Conservation (phyloP, 2,113 vertebrate species). For the Arenaria interpres region DNA sequence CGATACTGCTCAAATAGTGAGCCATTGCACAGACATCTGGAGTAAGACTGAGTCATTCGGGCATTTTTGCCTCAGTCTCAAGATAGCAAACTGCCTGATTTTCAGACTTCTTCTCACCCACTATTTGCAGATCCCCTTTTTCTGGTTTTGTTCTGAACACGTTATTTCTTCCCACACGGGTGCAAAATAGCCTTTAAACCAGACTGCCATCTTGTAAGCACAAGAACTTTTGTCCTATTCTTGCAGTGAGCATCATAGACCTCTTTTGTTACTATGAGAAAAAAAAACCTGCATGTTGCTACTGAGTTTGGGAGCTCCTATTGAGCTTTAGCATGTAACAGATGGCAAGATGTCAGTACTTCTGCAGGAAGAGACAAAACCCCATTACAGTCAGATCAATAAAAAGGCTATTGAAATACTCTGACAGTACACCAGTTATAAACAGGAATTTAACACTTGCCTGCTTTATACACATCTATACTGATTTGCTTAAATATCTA, state of each 20-base stretch:
- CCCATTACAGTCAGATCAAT: neutral
- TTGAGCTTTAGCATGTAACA: neutral
- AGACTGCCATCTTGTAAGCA: neutral
- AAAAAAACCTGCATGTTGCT: neutral
- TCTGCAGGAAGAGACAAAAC: neutral
- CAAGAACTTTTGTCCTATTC: neutral
- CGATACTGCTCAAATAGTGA: slow-evolving; percentile 29
- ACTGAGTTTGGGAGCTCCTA: neutral
- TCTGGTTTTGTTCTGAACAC: slow-evolving; percentile 37
- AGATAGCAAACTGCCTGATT: slow-evolving; percentile 22
- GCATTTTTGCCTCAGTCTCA: slow-evolving; percentile 31
- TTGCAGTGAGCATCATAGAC: neutral
- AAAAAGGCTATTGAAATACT: neutral
- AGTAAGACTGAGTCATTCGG: slow-evolving; percentile 48
- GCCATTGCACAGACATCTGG: slow-evolving; percentile 58
- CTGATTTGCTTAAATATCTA: neutral
- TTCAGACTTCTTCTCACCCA: neutral
- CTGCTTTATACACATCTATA: neutral
- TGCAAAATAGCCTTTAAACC: neutral
- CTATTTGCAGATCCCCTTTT: slow-evolving; percentile 33
- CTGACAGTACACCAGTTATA: neutral
- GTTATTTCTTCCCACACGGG: neutral
- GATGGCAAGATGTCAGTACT: neutral
- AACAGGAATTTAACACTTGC: neutral
- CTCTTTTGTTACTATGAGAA: neutral